Evolutionary conservation across 2,797 vertebrate genomes (phyloP), one percentile per base, ranked within the genome.

Genomic region (Amblyopsis hoosieri): DNA sequence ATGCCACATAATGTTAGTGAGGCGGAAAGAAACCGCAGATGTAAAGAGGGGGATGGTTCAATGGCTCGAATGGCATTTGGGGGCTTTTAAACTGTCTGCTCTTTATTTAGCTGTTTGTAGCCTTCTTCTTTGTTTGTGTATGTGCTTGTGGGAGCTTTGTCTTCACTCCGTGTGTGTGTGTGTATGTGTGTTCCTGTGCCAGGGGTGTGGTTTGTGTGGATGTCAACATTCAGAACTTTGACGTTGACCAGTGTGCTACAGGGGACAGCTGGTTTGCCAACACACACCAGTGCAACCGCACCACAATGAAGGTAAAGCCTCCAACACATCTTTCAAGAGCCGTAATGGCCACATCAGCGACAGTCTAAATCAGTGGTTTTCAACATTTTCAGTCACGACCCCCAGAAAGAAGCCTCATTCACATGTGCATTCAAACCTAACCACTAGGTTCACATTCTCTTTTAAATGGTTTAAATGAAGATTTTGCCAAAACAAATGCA

Each of bases 161-260:
- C 15, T 31, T 74, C 63, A 62, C 10, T 50, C 66, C 72, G 71
- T 57, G 48, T 55, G 23, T 73, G 52, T 64, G n/a, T 67, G 1
- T 45, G 1, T 53, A 13, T 69, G 12, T 69, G 66, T 63, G 45
- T 63, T 62, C 33, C 47, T 17, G 15, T 60, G 14, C 48, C 70
- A 99, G 97, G 86, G 97, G 97, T 0, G 93, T 96, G 72, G 90
- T 99, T 67, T 93, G 93, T 61, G 91, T 97, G 85, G 96, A 98
- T 57, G 70, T 98, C 57, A 94, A 94, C 76, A 91, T 99, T 79
- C 93, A 94, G 82, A 90, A 86, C 0, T 87, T 95, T 69, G 91
- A 94, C 83, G 80, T 98, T 76, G 90, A 99, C 80, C 97, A 97
- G 85, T 99, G 97, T 56, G 66, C 89, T 45, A 80, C 71, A 0